Percentiles rank a stretch among this genome's conserved stretches.
Evolutionary conservation across 2,797 vertebrate genomes (phyloP).

Genomic region (Taenioides sp.): DNA sequence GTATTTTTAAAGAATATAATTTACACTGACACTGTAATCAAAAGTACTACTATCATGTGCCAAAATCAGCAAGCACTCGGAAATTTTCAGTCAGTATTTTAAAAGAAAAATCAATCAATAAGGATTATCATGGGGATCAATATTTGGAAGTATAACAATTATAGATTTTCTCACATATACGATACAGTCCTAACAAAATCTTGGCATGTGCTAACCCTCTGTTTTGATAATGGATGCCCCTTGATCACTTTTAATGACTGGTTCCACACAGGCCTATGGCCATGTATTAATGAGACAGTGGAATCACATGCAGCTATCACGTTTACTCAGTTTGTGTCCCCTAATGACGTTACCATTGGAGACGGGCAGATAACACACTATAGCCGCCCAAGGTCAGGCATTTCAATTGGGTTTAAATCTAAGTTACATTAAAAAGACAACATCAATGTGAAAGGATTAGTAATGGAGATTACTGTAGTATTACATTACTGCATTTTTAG

Average conservation of each 20-base stretch:
- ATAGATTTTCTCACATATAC: not conserved
- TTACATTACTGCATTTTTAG: not conserved
- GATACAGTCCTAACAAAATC: not conserved
- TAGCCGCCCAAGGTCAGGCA: slow-evolving; percentile 19
- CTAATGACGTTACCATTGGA: slow-evolving; percentile 27
- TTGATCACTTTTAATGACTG: slow-evolving; percentile 27
- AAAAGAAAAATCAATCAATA: slow-evolving; percentile 12
- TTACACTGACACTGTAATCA: not conserved
- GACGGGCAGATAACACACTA: slow-evolving; percentile 11
- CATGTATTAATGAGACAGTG: slow-evolving; percentile 34
- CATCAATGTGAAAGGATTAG: not conserved
- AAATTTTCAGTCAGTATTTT: not conserved
- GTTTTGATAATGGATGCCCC: slow-evolving; percentile 16
- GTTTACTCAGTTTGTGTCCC: slow-evolving; percentile 28
- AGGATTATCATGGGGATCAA: not conserved
- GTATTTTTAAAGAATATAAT: too few relatives aligned
- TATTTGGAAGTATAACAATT: slow-evolving; percentile 3
- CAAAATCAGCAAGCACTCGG: not conserved
- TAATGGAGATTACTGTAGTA: not conserved
- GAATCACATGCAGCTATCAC: slow-evolving; percentile 5
- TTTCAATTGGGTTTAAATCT: not conserved
- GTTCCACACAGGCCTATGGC: slow-evolving; percentile 17
- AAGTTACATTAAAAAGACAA: not conserved
- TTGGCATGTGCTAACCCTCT: slow-evolving; percentile 15
- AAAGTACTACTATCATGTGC: not conserved